These are phyloP conservation scores for Pollachius pollachius DNA, from an alignment of 2,113 vertebrate genomes.

Conservation along the genomic window DNA sequence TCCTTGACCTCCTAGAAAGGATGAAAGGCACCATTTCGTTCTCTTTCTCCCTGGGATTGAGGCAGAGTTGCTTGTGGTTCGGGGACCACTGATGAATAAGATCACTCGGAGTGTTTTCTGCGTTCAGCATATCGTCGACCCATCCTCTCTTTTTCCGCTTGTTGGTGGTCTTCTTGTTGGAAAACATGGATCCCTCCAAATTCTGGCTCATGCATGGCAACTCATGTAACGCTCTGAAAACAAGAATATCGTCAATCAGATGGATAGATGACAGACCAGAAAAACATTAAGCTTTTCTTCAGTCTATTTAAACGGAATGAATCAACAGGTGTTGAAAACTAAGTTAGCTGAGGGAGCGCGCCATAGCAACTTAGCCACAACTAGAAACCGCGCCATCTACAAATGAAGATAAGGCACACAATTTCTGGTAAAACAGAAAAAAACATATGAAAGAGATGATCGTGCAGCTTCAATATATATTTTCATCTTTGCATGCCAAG, in stretches of 20 bases:
- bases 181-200: constrained; percentile 60
- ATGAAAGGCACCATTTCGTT: constrained; percentile 74
- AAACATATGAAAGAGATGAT: too few species aligned
- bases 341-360: too few species aligned
- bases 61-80: constrained; percentile 69
- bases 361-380: too few species aligned
- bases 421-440: too few species aligned
- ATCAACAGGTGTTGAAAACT: too few species aligned
- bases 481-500: too few species aligned
- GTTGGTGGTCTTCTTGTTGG: constrained; percentile 19
- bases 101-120: constrained; percentile 82
- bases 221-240: constrained; percentile 81
- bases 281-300: not conserved
- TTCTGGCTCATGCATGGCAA: constrained; percentile 73
- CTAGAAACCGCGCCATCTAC: too few species aligned
- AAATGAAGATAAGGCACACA: too few species aligned
- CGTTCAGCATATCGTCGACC: constrained; percentile 64
- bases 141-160: constrained; percentile 43
- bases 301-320: too few species aligned
- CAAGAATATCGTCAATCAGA: not conserved
- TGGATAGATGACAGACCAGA: too few species aligned
- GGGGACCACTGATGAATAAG: constrained; percentile 71
- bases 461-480: too few species aligned
- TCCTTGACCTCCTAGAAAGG: constrained; percentile 73
- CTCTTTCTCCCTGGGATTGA: constrained; percentile 67